phyloP scores from a whole-genome alignment of 2,113 vertebrate genomes.

The Jacana jacana region DNA sequence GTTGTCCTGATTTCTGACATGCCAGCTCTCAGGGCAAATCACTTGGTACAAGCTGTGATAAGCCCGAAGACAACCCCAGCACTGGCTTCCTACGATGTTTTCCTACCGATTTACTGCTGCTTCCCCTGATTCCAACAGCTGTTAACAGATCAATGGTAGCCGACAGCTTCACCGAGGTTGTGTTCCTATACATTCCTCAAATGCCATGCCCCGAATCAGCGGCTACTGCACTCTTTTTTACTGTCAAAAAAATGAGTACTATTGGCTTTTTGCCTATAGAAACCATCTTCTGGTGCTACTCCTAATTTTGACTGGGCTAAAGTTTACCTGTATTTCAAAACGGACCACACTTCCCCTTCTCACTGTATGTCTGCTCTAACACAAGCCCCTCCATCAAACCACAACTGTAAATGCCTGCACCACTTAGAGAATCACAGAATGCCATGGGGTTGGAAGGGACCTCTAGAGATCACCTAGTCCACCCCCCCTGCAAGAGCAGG shows the following conservation, averaged over 20 bases:
- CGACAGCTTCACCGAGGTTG: not conserved
- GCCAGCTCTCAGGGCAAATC: not conserved
- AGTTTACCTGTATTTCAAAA: not conserved
- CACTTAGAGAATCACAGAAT: too few relatives aligned
- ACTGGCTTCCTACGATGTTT: not conserved
- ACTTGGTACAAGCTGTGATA: not conserved
- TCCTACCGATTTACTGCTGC: not conserved
- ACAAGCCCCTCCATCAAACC: not conserved
- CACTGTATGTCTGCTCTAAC: not conserved
- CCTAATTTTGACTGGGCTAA: not conserved
- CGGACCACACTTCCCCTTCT: not conserved
- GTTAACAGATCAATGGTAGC: not conserved
- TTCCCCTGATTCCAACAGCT: not conserved
- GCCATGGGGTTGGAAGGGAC: too few relatives aligned
- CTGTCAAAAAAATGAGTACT: not conserved
- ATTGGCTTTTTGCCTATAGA: not conserved
- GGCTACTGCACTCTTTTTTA: not conserved
- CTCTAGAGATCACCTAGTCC: too few relatives aligned
- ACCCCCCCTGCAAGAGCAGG: too few relatives aligned
- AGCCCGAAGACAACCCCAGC: not conserved
- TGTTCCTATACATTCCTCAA: not conserved
- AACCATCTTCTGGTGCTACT: not conserved
- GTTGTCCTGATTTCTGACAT: not conserved
- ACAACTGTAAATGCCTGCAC: not conserved
- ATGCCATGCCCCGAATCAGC: not conserved